Base-by-base conservation (phyloP, 2,888 invertebrate species). In the Eledone cirrhosa region DNA sequence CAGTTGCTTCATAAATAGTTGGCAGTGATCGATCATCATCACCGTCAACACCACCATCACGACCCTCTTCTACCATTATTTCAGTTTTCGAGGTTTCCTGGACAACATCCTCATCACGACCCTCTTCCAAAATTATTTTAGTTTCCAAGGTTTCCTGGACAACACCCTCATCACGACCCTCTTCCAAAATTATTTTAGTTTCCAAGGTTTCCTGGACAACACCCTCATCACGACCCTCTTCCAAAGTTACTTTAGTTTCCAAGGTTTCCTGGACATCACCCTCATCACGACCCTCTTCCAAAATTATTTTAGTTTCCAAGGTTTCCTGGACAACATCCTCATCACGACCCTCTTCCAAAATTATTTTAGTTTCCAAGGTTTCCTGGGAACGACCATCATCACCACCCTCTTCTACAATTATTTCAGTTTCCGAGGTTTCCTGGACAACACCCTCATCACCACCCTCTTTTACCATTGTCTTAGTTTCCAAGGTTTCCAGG, bases 1-100 rank as follows among this genome's bases (percentile, higher is more conserved):
- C 72, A 72, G 72, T 72, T 14, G 41, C 72, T 72, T 72, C 72
- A 22, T 72, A 72, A 72, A 72, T 72, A 5, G 72, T 72, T n/a
- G 72, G 72, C 4, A 72, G 72, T 19, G 72, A 31, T n/a, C 31
- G 24, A 22, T 72, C 33, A n/a, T 72, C 33, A 31, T 72, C 41
- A 41, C 11, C 33, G 8, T 72, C 72, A 22, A 41, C 2, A 41
- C n/a, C 41, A 41, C 11, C 33, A 22, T 72, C 72, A 22, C n/a
- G 0, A 41, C n/a, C 3, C 19, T 72, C 29, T 16, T 29, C 41
- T 41, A 41, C 41, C 5, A 11, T 41, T 41, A 11, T 41, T 41
- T 41, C 8, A 41, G 41, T 41, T 41, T 41, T 11, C 41, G 11
- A 41, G 11, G 41, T 41, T 41, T 11, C 41, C 41, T 41, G 41